Evolutionary conservation across 1,140 invertebrate species (phyloP).

Genomic region (Zaprionus camerounensis): DNA sequence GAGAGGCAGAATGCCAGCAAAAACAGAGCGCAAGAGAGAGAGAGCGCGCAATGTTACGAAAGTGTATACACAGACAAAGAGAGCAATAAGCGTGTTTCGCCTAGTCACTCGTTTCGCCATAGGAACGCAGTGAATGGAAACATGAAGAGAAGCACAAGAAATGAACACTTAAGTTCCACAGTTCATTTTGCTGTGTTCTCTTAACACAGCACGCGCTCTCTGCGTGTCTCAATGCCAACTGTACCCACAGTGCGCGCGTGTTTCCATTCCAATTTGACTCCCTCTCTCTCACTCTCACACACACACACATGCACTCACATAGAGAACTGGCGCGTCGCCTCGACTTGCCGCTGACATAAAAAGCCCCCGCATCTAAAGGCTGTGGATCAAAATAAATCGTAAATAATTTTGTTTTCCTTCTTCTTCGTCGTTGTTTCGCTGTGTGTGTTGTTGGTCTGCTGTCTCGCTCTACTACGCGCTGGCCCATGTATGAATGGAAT

Average conservation of each 20-base stretch:
- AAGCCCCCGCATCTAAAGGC: slow-evolving; percentile 41
- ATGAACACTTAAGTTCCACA: slow-evolving; percentile 69
- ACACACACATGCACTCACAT: not conserved
- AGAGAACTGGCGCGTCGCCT: slow-evolving; percentile 24
- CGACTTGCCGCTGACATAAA: slow-evolving; percentile 70
- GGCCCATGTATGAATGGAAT: slow-evolving; percentile 72
- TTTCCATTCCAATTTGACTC: slow-evolving; percentile 58
- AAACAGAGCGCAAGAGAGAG: slow-evolving; percentile 53
- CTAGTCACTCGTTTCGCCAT: slow-evolving; percentile 29
- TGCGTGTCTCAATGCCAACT: slow-evolving; percentile 74
- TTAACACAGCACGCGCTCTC: slow-evolving; percentile 36
- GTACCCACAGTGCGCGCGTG: slow-evolving; percentile 44
- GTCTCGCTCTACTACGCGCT: slow-evolving; percentile 72
- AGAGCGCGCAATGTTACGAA: slow-evolving; percentile 64
- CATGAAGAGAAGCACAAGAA: slow-evolving; percentile 33
- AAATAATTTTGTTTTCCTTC: slow-evolving; percentile 77
- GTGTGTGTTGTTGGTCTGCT: slow-evolving; percentile 17
- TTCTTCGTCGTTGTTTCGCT: slow-evolving; percentile 20
- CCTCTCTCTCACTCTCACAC: not conserved
- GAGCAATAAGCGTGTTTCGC: slow-evolving; percentile 21
- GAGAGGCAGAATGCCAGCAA: slow-evolving; percentile 70
- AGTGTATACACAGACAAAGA: slow-evolving; percentile 68
- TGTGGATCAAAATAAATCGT: slow-evolving; percentile 80
- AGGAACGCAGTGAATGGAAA: slow-evolving; percentile 39
- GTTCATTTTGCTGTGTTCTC: slow-evolving; percentile 48